These are phyloP conservation scores for Drosophila auraria DNA, from an alignment of 1,140 invertebrate species.

Conservation along the genomic window DNA sequence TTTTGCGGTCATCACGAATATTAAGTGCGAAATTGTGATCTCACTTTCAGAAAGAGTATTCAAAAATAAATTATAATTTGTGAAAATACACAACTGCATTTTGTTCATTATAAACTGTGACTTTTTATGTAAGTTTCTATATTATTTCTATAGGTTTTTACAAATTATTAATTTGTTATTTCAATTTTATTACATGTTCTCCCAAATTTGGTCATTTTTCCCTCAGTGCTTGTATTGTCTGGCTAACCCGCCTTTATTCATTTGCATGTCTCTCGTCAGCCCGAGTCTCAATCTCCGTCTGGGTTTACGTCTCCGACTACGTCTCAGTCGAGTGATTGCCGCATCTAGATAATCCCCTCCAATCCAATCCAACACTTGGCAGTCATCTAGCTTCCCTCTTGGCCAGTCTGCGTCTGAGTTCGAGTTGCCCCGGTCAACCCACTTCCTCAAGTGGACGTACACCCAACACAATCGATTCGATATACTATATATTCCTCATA, in stretches of 20 bases:
- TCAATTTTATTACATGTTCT: background rate
- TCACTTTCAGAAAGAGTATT: background rate
- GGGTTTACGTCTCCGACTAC: conserved; percentile 19
- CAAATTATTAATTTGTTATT: background rate
- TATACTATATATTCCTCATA: conserved; percentile 3
- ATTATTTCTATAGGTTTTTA: background rate
- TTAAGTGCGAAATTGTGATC: no score
- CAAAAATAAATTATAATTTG: background rate
- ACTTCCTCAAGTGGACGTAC: conserved; percentile 45
- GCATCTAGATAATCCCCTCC: conserved; percentile 60
- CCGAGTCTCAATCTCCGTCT: conserved; percentile 41
- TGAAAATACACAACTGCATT: background rate
- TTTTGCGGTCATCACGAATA: no score
- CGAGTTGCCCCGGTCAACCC: conserved; percentile 16
- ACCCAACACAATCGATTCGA: conserved; percentile 24
- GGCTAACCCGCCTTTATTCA: conserved; percentile 20
- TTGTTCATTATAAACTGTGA: background rate
- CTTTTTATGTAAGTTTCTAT: background rate
- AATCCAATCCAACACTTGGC: conserved; percentile 41
- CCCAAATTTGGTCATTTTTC: background rate
- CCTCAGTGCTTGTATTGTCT: conserved; percentile 15
- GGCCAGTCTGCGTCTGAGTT: conserved; percentile 15
- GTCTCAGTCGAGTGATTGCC: conserved; percentile 67
- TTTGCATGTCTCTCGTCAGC: conserved; percentile 41
- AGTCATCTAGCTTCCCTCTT: conserved; percentile 39